Conservation (phyloP, 92 coral and sea anemone species). For the Virgularia gustaviana region DNA sequence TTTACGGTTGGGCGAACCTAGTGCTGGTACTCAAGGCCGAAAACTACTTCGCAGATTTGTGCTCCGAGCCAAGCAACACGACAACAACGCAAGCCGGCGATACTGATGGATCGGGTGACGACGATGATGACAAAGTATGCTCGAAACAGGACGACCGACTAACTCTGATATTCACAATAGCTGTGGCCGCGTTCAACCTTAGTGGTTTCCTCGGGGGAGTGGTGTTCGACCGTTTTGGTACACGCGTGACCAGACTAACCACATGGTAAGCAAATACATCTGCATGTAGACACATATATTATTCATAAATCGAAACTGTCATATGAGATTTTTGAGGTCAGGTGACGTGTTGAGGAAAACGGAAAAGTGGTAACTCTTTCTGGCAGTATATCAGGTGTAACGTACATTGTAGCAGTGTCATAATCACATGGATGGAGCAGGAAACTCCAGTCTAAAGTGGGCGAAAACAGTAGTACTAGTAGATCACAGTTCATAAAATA, state of each 20-base stretch:
- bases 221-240: slow-evolving; percentile 11
- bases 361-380: no score
- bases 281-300: background rate
- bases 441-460: no score
- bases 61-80: background rate
- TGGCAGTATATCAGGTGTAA: no score
- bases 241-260: slow-evolving; percentile 13
- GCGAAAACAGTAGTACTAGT: no score
- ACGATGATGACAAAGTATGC: no score
- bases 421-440: no score
- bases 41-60: slow-evolving; percentile 14
- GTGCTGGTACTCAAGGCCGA: slow-evolving; percentile 18
- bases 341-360: no score
- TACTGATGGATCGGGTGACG: background rate
- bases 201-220: slow-evolving; percentile 27
- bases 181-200: slow-evolving; percentile 15
- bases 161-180: slow-evolving; percentile 9
- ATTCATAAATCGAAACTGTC: background rate
- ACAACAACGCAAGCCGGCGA: background rate
- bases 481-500: no score
- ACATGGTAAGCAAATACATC: slow-evolving; percentile 7
- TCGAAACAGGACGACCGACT: slow-evolving; percentile 21
- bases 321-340: no score
- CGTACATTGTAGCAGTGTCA: no score
- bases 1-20: slow-evolving; percentile 34